Conservation (phyloP, 2,888 invertebrate genomes). For the Xanthia icteritia region DNA sequence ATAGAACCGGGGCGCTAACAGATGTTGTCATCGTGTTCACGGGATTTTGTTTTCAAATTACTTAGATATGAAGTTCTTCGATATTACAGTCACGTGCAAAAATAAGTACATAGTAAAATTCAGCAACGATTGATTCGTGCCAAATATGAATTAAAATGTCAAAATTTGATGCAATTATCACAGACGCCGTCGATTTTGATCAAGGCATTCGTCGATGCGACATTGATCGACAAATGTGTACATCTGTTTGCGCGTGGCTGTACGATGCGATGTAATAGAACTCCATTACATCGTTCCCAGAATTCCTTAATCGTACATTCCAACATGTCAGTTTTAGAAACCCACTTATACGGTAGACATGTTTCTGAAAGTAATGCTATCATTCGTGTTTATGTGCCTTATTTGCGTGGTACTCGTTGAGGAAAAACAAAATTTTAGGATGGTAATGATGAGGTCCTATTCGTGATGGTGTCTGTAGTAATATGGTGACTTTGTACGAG, state of each 20-base stretch:
- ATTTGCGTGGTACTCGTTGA: conserved; percentile 18
- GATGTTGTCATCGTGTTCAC: no score
- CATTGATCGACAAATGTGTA: background rate
- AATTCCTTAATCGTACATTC: conserved; percentile 45
- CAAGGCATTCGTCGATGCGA: background rate
- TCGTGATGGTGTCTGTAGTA: background rate
- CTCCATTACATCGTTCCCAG: conserved; percentile 34
- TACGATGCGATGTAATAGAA: conserved; percentile 22
- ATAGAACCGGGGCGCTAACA: no score
- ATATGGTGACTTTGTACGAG: no score
- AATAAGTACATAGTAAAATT: background rate
- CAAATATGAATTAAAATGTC: background rate
- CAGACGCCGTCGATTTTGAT: background rate
- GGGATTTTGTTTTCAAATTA: no score
- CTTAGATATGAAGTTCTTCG: no score
- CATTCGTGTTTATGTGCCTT: conserved; percentile 27
- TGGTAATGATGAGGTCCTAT: background rate
- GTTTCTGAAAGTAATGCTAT: conserved; percentile 28
- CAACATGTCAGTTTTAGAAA: conserved; percentile 33
- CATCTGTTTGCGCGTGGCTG: conserved; percentile 5
- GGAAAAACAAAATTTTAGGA: conserved; percentile 12
- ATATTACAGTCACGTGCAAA: conserved; percentile 9
- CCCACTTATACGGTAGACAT: conserved; percentile 41
- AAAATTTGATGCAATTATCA: background rate
- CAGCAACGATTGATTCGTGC: background rate